Percentiles rank a stretch among this genome's conserved stretches.
Evolutionary conservation across 2,888 invertebrate species (phyloP).

Genomic region (Yponomeuta evonymella): DNA sequence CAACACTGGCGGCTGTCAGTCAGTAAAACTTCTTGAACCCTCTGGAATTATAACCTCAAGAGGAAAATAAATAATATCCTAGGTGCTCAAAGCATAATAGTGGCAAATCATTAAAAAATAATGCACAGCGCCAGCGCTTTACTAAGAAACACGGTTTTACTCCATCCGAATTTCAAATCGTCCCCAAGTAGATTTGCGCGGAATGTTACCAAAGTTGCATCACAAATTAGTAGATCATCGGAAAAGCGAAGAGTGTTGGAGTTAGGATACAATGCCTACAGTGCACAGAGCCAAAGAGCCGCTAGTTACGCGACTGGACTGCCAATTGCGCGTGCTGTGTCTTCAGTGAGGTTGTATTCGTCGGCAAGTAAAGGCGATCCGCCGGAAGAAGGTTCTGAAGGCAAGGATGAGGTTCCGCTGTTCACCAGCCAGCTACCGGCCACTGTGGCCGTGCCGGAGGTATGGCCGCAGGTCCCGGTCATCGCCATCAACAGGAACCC

Average conservation of each 20-base stretch:
- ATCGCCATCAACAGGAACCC: slow-evolving; percentile 96
- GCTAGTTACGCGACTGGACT: slow-evolving; percentile 37
- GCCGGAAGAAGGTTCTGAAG: slow-evolving; percentile 52
- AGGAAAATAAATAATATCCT: slow-evolving; percentile 29
- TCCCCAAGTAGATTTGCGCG: slow-evolving; percentile 40
- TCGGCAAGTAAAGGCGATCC: slow-evolving; percentile 55
- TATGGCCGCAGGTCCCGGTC: slow-evolving; percentile 97
- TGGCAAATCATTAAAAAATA: slow-evolving; percentile 25
- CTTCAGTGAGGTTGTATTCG: slow-evolving; percentile 44
- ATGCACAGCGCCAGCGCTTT: slow-evolving; percentile 62
- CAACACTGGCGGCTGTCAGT: too few species aligned
- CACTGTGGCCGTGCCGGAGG: slow-evolving; percentile 94
- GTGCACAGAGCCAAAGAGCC: slow-evolving; percentile 32
- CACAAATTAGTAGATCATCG: slow-evolving; percentile 7
- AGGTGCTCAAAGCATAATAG: slow-evolving; percentile 30
- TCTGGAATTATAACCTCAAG: slow-evolving; percentile 64
- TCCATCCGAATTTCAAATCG: slow-evolving; percentile 48
- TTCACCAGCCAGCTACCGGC: slow-evolving; percentile 83
- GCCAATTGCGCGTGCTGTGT: slow-evolving; percentile 26
- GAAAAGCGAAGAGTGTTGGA: slow-evolving; percentile 24
- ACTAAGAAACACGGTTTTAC: slow-evolving; percentile 48
- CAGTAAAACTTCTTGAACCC: slow-evolving; percentile 36
- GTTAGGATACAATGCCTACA: slow-evolving; percentile 26
- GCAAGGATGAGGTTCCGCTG: slow-evolving; percentile 60
- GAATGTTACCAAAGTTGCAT: slow-evolving; percentile 65